Conservation (phyloP, 2,888 invertebrate genomes). For the Galeruca laticollis region DNA sequence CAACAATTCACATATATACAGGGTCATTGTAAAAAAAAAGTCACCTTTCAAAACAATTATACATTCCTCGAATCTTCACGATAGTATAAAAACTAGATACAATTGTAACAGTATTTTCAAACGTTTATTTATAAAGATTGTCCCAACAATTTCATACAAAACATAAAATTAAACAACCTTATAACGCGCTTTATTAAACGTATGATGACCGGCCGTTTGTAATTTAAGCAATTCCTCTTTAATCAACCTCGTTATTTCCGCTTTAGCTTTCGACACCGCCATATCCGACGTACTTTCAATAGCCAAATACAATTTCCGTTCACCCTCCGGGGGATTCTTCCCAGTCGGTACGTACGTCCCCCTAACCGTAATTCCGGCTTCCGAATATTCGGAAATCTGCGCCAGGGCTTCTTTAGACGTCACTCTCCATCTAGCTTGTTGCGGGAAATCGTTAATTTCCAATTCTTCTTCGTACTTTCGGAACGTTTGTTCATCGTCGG, state of each 20-base stretch:
- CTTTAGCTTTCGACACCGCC: conserved; percentile 95
- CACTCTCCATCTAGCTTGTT: conserved; percentile 97
- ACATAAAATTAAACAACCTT: conserved; percentile 80
- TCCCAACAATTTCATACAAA: not conserved
- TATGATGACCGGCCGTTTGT: conserved; percentile 87
- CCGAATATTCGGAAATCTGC: conserved; percentile 98
- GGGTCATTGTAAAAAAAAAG: too few relatives aligned
- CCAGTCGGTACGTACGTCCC: conserved; percentile 96
- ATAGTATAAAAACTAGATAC: too few relatives aligned
- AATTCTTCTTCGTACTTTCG: conserved; percentile 98
- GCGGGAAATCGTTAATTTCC: conserved; percentile 99
- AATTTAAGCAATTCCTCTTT: conserved; percentile 97
- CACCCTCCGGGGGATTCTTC: conserved; percentile 90
- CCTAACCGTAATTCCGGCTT: conserved; percentile 97
- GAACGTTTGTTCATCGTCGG: conserved; percentile 77
- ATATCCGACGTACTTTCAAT: conserved; percentile 98
- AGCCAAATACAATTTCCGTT: conserved; percentile 96
- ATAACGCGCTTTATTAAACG: conserved; percentile 92
- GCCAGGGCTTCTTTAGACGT: conserved; percentile 98
- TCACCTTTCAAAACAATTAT: too few relatives aligned
- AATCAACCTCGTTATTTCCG: conserved; percentile 96
- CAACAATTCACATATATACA: too few relatives aligned
- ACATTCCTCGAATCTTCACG: too few relatives aligned
- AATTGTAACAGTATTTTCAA: not conserved
- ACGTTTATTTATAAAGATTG: not conserved